Conservation (phyloP, 1,140 invertebrate species). For the Drosophila nigromelanica region DNA sequence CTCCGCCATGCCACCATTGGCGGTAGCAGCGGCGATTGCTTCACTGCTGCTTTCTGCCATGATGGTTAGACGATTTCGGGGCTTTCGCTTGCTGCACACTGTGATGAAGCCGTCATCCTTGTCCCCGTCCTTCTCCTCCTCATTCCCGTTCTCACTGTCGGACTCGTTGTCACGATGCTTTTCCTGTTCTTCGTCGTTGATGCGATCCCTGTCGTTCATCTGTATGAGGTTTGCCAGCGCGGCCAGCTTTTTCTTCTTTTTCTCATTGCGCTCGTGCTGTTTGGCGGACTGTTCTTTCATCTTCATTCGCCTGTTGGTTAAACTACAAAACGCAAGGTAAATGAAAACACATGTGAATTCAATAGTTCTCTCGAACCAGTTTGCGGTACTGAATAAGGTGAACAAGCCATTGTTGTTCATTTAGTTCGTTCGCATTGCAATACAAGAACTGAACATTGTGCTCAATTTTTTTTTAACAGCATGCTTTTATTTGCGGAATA, state of each 20-base stretch:
- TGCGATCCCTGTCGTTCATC: constrained; percentile 86
- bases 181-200: constrained; percentile 54
- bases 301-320: constrained; percentile 54
- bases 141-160: not conserved
- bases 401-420: not conserved
- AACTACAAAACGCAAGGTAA: constrained; percentile 43
- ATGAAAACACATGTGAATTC: constrained; percentile 39
- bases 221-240: constrained; percentile 86
- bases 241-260: constrained; percentile 87
- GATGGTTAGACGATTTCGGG: constrained; percentile 56
- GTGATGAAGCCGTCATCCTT: constrained; percentile 60
- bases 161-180: constrained; percentile 34
- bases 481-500: not conserved
- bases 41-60: constrained; percentile 31
- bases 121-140: not conserved
- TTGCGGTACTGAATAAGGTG: not conserved
- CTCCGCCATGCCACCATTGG: constrained; percentile 10
- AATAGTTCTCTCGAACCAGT: constrained; percentile 9
- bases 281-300: constrained; percentile 80
- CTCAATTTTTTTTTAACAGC: not conserved
- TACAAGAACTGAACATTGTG: not conserved
- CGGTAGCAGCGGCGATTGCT: not conserved
- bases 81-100: constrained; percentile 66
- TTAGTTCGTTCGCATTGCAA: not conserved
- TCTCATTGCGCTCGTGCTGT: constrained; percentile 86